Percentiles rank a stretch among this genome's conserved stretches.
Conservation (phyloP, 1,140 invertebrate genomes). For the Archivesica marissinica region DNA sequence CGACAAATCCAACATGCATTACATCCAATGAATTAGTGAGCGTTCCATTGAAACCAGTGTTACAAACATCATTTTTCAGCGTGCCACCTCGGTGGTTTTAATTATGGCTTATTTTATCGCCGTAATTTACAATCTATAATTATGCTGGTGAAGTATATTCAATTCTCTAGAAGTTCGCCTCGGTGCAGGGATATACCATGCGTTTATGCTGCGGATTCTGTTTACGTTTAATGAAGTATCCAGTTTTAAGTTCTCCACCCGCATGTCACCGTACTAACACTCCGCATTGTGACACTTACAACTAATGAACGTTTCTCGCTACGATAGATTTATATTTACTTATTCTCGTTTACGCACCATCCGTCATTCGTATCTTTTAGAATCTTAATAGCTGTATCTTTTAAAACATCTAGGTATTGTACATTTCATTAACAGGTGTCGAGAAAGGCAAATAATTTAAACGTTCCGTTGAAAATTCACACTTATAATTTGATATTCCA, state of each 20-base stretch:
- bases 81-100: slow-evolving; percentile 8
- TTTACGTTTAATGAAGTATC: neutral
- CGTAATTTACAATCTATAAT: slow-evolving; percentile 16
- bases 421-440: neutral
- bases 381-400: neutral
- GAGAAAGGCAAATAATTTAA: neutral
- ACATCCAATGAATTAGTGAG: too few species aligned
- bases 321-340: neutral
- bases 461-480: neutral
- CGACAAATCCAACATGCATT: too few species aligned
- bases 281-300: neutral
- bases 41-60: neutral
- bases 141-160: too few species aligned
- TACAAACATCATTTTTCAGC: neutral
- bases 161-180: neutral
- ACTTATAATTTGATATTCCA: neutral
- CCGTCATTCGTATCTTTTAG: neutral
- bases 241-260: neutral
- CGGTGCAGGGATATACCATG: neutral
- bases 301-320: neutral
- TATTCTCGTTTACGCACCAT: neutral
- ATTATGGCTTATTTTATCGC: slow-evolving; percentile 2
- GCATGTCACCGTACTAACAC: neutral
- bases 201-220: neutral
- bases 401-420: neutral